phyloP scores from a whole-genome alignment of 2,113 vertebrate genomes.

The Peucedramus taeniatus region DNA sequence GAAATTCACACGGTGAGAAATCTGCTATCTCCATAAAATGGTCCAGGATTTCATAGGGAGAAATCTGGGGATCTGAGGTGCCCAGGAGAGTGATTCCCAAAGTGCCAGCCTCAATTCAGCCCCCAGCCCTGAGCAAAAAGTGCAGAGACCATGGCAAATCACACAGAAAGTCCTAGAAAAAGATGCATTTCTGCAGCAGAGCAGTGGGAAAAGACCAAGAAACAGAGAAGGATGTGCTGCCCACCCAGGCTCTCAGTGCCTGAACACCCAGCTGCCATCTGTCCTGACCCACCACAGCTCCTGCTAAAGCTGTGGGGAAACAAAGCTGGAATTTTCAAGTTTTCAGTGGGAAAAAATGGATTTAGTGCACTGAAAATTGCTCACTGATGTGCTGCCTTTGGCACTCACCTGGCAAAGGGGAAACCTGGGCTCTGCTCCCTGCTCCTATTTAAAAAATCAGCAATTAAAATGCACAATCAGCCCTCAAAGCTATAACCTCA shows the following conservation, averaged over 20 bases:
- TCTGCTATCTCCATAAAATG: not conserved
- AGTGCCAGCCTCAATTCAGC: not conserved
- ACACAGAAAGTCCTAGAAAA: not conserved
- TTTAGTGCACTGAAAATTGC: not conserved
- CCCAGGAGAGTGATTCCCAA: not conserved
- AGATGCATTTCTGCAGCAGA: not conserved
- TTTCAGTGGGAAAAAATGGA: not conserved
- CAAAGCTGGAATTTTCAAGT: not conserved
- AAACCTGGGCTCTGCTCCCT: not conserved
- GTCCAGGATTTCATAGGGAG: not conserved
- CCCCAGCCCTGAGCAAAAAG: not conserved
- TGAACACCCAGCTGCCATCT: not conserved
- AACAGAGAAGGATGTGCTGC: accelerated
- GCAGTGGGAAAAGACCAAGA: not conserved
- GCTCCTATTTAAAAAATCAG: not conserved
- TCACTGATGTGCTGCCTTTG: not conserved
- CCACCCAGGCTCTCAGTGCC: not conserved
- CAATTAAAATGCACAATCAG: not conserved
- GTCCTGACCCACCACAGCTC: not conserved
- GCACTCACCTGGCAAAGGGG: not conserved
- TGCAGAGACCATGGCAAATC: not conserved
- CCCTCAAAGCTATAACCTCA: not conserved
- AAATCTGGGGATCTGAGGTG: not conserved
- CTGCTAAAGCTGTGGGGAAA: not conserved
- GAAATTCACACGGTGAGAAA: not conserved